These are phyloP conservation scores for Spongilla lacustris DNA, from an alignment of 37 sponge, comb jelly and placozoan species.

Conservation along the genomic window DNA sequence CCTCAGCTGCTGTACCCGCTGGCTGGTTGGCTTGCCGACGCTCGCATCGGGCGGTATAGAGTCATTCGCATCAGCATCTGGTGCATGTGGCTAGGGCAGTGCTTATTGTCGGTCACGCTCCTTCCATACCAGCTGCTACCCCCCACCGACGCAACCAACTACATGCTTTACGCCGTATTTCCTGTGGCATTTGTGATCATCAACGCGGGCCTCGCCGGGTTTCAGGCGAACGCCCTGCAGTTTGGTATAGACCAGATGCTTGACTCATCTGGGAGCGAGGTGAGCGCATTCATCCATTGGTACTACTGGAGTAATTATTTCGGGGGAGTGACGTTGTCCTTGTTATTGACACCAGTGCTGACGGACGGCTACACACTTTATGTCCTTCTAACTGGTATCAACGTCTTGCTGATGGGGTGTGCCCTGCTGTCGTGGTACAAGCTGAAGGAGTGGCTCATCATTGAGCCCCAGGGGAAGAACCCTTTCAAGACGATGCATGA, in stretches of 20 bases:
- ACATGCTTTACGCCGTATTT: too few relatives aligned
- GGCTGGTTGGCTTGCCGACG: background rate
- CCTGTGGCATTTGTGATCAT: background rate
- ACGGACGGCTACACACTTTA: too few relatives aligned
- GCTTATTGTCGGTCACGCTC: background rate
- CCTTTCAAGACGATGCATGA: conserved; percentile 17
- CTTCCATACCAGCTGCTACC: background rate
- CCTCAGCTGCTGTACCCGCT: background rate
- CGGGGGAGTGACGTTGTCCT: background rate
- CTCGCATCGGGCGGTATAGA: background rate
- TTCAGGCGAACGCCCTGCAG: conserved; percentile 5
- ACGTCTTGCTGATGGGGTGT: background rate
- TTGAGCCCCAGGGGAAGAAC: background rate
- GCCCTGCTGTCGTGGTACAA: background rate
- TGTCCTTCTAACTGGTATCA: background rate
- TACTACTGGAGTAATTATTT: conserved; percentile 9
- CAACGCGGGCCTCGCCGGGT: conserved; percentile 9
- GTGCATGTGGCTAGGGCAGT: background rate
- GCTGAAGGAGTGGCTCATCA: background rate
- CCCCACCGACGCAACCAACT: too few relatives aligned
- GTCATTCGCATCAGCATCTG: conserved; percentile 1
- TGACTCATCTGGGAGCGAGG: background rate
- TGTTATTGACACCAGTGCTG: too few relatives aligned
- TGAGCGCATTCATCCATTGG: conserved; percentile 19
- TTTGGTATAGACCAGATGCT: conserved; percentile 23